Conservation (phyloP, 1,140 invertebrate species). For the Caenorhabditis briggsae region DNA sequence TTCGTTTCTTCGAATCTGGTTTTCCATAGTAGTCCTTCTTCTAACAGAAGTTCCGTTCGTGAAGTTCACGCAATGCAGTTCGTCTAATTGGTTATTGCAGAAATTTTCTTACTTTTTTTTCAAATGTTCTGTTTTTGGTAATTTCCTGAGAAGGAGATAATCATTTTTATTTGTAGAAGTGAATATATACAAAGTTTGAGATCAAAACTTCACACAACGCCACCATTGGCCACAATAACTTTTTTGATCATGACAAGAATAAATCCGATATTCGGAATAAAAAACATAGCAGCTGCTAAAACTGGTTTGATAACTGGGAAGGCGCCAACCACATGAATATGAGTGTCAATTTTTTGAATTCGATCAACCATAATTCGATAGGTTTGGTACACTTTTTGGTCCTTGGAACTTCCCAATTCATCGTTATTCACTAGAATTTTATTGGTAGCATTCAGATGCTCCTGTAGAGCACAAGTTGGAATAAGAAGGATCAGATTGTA, state of each 20-base stretch:
- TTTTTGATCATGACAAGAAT: slow-evolving; percentile 3
- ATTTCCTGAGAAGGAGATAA: too few relatives aligned
- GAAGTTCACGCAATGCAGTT: too few relatives aligned
- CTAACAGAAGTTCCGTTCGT: too few relatives aligned
- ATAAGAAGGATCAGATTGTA: not conserved
- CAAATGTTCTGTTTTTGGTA: too few relatives aligned
- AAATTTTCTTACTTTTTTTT: too few relatives aligned
- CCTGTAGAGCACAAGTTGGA: slow-evolving; percentile 7
- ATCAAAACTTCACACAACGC: not conserved
- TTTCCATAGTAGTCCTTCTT: too few relatives aligned
- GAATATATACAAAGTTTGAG: not conserved
- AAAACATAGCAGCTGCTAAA: not conserved
- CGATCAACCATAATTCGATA: slow-evolving; percentile 22
- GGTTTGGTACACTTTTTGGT: slow-evolving; percentile 2
- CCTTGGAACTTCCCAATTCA: slow-evolving; percentile 9
- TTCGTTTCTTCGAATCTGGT: too few relatives aligned
- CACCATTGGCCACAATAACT: slow-evolving; percentile 1
- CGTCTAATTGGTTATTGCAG: too few relatives aligned
- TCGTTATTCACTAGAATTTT: not conserved
- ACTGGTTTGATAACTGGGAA: not conserved
- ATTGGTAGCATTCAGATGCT: not conserved
- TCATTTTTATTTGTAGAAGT: not conserved
- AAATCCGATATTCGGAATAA: slow-evolving; percentile 16
- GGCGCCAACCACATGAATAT: not conserved
- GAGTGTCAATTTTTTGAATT: not conserved